These are phyloP conservation scores for Nasonia longicornis DNA, from an alignment of 1,140 invertebrate species.

Conservation along the genomic window DNA sequence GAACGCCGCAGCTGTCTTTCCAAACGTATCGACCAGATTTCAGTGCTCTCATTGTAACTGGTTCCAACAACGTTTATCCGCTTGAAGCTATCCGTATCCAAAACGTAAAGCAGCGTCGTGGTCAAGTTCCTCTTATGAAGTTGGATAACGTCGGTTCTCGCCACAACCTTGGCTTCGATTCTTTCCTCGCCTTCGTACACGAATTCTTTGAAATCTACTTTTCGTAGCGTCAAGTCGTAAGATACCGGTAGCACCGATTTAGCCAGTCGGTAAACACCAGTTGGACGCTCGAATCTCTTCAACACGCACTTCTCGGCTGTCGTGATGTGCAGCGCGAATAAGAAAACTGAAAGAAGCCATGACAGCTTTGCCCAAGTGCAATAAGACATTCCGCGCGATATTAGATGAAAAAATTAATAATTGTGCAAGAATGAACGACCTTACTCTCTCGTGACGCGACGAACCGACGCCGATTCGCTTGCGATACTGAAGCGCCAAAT, in stretches of 20 bases:
- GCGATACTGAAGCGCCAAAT: too few relatives aligned
- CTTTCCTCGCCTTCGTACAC: constrained; percentile 72
- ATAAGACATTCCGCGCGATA: too few relatives aligned
- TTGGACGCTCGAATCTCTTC: too few relatives aligned
- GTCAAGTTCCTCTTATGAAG: constrained; percentile 76
- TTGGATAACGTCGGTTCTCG: constrained; percentile 75
- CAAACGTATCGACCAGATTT: constrained; percentile 76
- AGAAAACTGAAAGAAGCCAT: too few relatives aligned
- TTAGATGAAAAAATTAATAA: too few relatives aligned
- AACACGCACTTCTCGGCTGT: too few relatives aligned
- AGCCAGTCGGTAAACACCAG: constrained; percentile 52
- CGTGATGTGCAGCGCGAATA: too few relatives aligned
- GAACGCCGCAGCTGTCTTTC: constrained; percentile 67
- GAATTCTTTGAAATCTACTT: constrained; percentile 64
- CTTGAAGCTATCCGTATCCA: constrained; percentile 19
- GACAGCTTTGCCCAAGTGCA: too few relatives aligned
- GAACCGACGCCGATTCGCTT: too few relatives aligned
- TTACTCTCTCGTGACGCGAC: too few relatives aligned
- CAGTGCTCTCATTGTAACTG: constrained; percentile 70
- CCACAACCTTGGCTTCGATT: constrained; percentile 71
- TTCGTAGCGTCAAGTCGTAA: constrained; percentile 48
- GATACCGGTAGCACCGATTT: constrained; percentile 48
- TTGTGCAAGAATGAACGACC: too few relatives aligned
- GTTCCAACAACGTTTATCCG: not conserved
- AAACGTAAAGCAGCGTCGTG: constrained; percentile 67